phyloP scores from a whole-genome alignment of 2,113 vertebrate species.

The Urocitellus parryii region DNA sequence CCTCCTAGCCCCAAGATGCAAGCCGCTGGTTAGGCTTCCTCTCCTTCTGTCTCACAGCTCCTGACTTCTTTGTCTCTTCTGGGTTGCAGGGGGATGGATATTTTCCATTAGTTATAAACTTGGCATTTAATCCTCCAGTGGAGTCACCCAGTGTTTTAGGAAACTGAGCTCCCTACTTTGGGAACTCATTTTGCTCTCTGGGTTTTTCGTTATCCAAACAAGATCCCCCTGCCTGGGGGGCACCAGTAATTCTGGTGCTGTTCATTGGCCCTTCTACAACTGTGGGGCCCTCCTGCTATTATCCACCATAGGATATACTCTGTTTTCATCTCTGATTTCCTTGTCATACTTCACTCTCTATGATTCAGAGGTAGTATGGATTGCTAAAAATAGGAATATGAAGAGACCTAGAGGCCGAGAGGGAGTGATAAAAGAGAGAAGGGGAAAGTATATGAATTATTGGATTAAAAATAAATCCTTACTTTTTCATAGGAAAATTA shows the following conservation, averaged over 20 bases:
- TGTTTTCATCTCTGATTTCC: neutral
- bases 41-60: neutral
- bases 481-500: conserved; percentile 78
- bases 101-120: neutral
- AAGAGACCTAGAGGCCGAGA: conserved; percentile 13
- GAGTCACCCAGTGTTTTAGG: neutral
- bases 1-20: conserved; percentile 49
- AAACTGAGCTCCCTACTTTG: neutral
- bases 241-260: neutral
- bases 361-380: conserved; percentile 39
- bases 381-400: conserved; percentile 21
- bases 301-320: neutral
- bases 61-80: conserved; percentile 58
- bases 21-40: conserved; percentile 43
- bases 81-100: neutral
- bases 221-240: neutral
- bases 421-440: neutral
- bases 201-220: fast-evolving
- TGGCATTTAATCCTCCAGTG: neutral
- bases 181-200: neutral
- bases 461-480: conserved; percentile 72
- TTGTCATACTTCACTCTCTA: neutral
- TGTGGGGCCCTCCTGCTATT: neutral
- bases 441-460: conserved; percentile 54
- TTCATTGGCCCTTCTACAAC: neutral